phyloP scores from a whole-genome alignment of 2,888 invertebrate genomes.

The Lasioglossum pauxillum region DNA sequence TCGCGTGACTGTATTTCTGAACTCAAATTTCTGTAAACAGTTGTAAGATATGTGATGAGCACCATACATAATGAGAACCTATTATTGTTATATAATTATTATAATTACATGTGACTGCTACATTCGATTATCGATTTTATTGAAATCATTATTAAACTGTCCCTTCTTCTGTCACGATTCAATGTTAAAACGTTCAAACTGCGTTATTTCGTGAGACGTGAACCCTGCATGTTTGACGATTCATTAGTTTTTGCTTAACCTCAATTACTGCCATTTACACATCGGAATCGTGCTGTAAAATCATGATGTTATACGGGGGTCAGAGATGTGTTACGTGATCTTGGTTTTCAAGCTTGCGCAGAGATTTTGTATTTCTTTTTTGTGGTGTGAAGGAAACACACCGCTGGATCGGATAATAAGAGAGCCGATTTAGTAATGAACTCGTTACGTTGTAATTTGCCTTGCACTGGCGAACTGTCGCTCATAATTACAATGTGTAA shows the following conservation, averaged over 20 bases:
- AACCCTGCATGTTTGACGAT: not conserved
- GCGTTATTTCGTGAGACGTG: not conserved
- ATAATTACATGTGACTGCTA: not conserved
- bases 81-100: not conserved
- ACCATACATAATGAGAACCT: not conserved
- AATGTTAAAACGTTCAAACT: not conserved
- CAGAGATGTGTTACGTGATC: not conserved
- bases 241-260: not conserved
- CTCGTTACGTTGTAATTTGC: constrained; percentile 29
- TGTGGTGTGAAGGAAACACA: not conserved
- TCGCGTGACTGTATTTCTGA: no score
- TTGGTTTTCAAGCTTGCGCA: constrained; percentile 19
- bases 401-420: constrained; percentile 24
- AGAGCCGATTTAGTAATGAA: constrained; percentile 39
- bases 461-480: constrained; percentile 30
- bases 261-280: not conserved
- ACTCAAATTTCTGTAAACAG: not conserved
- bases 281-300: not conserved
- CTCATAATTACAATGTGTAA: constrained; percentile 44
- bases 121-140: not conserved
- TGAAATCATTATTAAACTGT: not conserved
- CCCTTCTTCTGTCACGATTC: no score
- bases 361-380: not conserved
- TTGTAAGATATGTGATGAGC: not conserved
- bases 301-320: not conserved